phyloP scores from a whole-genome alignment of 53 echinoderm and acorn worm species.

The Arbacia lixula region DNA sequence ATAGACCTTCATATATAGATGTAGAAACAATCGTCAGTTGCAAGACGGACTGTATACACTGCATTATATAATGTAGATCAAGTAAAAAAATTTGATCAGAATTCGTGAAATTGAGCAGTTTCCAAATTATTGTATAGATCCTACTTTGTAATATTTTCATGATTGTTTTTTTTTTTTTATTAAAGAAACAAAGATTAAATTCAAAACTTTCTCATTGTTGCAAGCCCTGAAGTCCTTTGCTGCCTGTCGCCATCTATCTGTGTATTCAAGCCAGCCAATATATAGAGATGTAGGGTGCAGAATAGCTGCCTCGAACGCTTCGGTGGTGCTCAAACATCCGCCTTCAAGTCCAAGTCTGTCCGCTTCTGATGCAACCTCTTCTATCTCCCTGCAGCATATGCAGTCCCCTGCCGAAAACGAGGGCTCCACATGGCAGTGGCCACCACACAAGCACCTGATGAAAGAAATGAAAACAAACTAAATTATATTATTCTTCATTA shows the following conservation, averaged over 20 bases:
- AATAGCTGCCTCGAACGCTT: conserved; percentile 40
- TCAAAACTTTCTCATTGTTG: conserved; percentile 34
- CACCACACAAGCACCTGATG: conserved; percentile 21
- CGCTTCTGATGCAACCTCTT: not conserved
- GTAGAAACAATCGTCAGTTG: not conserved
- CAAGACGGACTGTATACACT: not conserved
- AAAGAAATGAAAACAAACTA: conserved; percentile 19
- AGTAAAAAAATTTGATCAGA: too few relatives aligned
- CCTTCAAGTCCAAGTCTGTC: not conserved
- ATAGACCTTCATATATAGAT: not conserved
- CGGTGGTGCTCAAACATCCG: not conserved
- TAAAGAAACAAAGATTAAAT: not conserved
- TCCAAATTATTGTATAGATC: conserved; percentile 3
- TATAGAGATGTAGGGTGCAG: conserved; percentile 32
- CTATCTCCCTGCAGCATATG: conserved; percentile 22
- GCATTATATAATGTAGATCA: conserved; percentile 8
- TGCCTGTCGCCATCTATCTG: conserved; percentile 38
- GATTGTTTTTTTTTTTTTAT: conserved; percentile 6
- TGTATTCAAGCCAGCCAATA: conserved; percentile 40
- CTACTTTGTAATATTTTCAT: conserved; percentile 6
- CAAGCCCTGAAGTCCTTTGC: conserved; percentile 22
- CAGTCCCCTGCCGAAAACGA: conserved; percentile 18
- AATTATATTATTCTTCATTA: not conserved
- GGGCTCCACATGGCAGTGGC: not conserved
- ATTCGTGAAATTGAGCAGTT: not conserved